phyloP scores from a whole-genome alignment of 1,140 invertebrate species.

The Asbolus verrucosus region DNA sequence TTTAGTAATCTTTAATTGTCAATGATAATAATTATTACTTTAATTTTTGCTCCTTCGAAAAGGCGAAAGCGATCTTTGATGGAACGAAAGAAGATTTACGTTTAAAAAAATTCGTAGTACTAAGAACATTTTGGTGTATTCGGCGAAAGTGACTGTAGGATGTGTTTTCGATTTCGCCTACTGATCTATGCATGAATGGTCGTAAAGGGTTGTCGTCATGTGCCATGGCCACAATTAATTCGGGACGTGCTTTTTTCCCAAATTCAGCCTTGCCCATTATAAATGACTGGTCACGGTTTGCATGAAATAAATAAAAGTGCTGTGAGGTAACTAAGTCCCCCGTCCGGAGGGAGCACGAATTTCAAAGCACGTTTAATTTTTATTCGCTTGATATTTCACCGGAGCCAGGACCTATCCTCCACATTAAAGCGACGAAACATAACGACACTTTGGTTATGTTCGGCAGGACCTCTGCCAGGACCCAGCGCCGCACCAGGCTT shows the following conservation, averaged over 20 bases:
- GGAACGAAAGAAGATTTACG: too few relatives aligned
- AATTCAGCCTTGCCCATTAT: constrained; percentile 14
- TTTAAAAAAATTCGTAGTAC: too few relatives aligned
- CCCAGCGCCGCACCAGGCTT: constrained; percentile 24
- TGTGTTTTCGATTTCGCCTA: too few relatives aligned
- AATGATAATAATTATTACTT: too few relatives aligned
- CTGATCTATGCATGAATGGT: too few relatives aligned
- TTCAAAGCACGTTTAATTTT: constrained; percentile 39
- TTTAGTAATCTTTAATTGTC: too few relatives aligned
- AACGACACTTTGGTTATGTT: constrained; percentile 34
- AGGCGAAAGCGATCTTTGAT: too few relatives aligned
- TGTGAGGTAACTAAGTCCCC: constrained; percentile 29
- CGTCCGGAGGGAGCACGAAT: constrained; percentile 19
- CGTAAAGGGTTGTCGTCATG: constrained; percentile 1
- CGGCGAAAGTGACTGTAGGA: too few relatives aligned
- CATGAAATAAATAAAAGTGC: constrained; percentile 35
- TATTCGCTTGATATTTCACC: constrained; percentile 34
- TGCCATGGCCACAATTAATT: constrained; percentile 11
- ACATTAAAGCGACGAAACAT: constrained; percentile 17
- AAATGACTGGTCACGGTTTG: constrained; percentile 31
- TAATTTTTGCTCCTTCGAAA: too few relatives aligned
- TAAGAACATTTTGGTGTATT: too few relatives aligned
- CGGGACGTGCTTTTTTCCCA: constrained; percentile 31
- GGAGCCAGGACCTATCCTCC: background rate
- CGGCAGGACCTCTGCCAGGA: constrained; percentile 18